Base-by-base conservation (phyloP, 92 coral and sea anemone species). In the Zoanthus sansibaricus region DNA sequence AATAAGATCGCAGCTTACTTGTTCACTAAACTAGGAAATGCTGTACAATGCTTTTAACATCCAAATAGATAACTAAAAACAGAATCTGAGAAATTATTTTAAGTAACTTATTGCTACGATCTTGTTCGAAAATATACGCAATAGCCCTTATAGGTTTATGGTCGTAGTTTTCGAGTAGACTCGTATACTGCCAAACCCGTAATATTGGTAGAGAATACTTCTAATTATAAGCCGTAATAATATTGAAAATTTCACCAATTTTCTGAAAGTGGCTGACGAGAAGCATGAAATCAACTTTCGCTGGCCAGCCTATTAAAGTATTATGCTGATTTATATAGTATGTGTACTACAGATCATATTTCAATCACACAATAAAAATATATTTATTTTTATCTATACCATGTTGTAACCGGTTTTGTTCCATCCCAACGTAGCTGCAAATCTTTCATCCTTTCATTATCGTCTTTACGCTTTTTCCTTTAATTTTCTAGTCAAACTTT, bases 81-180 rank as follows among this genome's bases (percentile, higher is more conserved):
- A 76, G 67, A 21, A 52, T 76, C 44, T 75, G 58, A 75, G 66
- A 46, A 75, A 75, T 75, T 75, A 75, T 75, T 75, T 75, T 48
- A 75, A 75, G 79, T 75, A 75, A 75, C 79, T 71, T 71, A 71
- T 71, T 71, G 76, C 76, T 71, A 33, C 76, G 76, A 71, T 61
- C 69, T 61, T 61, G 69, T 61, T 61, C 69, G 25, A 61, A 61
- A 68, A 20, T 20, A n/a, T 68, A 20, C 73, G 37, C 73, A 68
- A 68, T 68, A 68, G 73, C 73, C 73, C 73, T 68, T 20, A 68
- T 68, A 68, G 32, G 73, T 16, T 68, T 68, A 68, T 69, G 73
- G 73, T 69, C 73, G 73, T 69, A 21, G 73, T 69, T 69, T 69
- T 69, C 73, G 73, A 69, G 73, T 69, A 69, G 73, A 69, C 73